These are phyloP conservation scores for Phainopepla nitens DNA, from an alignment of 2,113 vertebrate species.

Conservation along the genomic window DNA sequence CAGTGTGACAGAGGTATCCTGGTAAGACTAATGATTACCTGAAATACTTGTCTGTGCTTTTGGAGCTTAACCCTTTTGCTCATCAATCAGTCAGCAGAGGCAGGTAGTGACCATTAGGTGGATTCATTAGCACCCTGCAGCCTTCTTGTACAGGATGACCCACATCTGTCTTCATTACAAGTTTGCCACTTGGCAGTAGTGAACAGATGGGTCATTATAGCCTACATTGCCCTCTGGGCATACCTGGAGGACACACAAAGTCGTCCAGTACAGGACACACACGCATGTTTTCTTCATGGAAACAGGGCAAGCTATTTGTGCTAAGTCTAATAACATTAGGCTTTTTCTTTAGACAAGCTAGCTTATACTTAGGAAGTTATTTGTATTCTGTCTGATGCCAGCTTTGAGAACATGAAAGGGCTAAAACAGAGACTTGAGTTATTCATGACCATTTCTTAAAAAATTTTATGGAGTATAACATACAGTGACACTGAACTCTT, in stretches of 20 bases:
- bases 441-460: not conserved
- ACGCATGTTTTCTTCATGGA: slow-evolving; percentile 25
- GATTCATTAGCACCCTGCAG: slow-evolving; percentile 80
- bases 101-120: slow-evolving; percentile 81
- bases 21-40: slow-evolving; percentile 66
- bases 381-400: not conserved
- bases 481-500: not conserved
- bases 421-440: not conserved
- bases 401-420: not conserved
- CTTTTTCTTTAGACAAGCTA: not conserved
- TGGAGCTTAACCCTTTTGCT: slow-evolving; percentile 71
- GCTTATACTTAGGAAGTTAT: not conserved
- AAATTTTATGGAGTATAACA: not conserved
- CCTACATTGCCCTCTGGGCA: slow-evolving; percentile 71
- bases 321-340: not conserved
- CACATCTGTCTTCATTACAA: slow-evolving; percentile 87
- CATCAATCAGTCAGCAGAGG: slow-evolving; percentile 76
- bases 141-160: slow-evolving; percentile 70
- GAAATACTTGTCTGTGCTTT: slow-evolving; percentile 67
- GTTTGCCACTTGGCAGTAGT: slow-evolving; percentile 72
- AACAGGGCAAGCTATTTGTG: not conserved
- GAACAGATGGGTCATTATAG: slow-evolving; percentile 85
- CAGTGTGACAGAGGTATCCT: slow-evolving; percentile 25
- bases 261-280: slow-evolving; percentile 49
- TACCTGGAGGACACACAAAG: slow-evolving; percentile 78